Evolutionary conservation across 1,140 invertebrate species (phyloP).

Genomic region (Zaprionus gabonicus): DNA sequence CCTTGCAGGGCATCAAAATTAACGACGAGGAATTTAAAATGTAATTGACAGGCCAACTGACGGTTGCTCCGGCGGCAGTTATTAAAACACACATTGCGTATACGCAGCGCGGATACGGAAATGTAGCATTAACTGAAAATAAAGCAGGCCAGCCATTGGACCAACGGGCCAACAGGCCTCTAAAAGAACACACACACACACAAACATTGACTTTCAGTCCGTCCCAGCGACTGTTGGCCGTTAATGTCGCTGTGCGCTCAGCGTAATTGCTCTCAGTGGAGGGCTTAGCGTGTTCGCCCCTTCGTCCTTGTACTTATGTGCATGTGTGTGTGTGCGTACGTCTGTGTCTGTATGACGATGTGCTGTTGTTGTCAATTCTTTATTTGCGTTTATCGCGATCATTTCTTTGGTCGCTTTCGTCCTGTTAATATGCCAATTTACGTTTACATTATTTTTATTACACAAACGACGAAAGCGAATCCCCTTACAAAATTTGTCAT

Average conservation of each 20-base stretch:
- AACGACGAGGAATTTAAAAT: constrained; percentile 79
- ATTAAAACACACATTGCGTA: constrained; percentile 76
- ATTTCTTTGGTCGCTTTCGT: constrained; percentile 62
- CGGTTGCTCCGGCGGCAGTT: constrained; percentile 60
- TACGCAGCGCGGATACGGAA: constrained; percentile 71
- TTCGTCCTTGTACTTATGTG: not conserved
- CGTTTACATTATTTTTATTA: constrained; percentile 80
- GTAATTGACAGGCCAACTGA: constrained; percentile 80
- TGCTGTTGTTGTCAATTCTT: constrained; percentile 66
- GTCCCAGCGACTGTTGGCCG: constrained; percentile 25
- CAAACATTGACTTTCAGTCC: constrained; percentile 25
- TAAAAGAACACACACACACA: constrained; percentile 50
- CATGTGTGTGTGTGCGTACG: constrained; percentile 34
- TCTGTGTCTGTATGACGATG: constrained; percentile 24
- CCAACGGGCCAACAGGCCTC: not conserved
- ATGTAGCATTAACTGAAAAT: constrained; percentile 80
- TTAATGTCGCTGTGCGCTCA: constrained; percentile 50
- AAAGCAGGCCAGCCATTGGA: constrained; percentile 47
- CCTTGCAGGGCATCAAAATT: constrained; percentile 69
- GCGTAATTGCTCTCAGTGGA: constrained; percentile 76
- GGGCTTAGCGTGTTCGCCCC: constrained; percentile 48
- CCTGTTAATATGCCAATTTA: constrained; percentile 80
- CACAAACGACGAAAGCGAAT: constrained; percentile 40
- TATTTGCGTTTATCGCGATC: constrained; percentile 76
- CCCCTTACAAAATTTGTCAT: constrained; percentile 63